Conservation (phyloP, 2,113 vertebrate genomes). For the Megalops atlanticus region DNA sequence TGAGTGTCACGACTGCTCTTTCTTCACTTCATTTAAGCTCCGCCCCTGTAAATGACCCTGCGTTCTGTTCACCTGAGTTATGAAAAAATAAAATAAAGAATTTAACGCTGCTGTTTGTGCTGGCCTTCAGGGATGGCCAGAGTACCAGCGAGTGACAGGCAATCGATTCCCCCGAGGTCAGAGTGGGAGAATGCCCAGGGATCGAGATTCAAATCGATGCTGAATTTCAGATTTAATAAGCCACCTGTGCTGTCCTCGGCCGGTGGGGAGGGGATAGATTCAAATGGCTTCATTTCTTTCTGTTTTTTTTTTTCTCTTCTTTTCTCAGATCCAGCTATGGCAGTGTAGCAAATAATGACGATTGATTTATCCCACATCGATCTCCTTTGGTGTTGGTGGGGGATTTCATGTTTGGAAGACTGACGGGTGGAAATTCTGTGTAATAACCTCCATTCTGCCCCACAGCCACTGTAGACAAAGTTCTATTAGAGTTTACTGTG, state of each 20-base stretch:
- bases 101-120: conserved; percentile 65
- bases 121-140: not conserved
- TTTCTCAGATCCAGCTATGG: conserved; percentile 48
- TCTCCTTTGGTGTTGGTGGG: conserved; percentile 45
- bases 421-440: conserved; percentile 47
- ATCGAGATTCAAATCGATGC: conserved; percentile 60
- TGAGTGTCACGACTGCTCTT: no score
- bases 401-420: conserved; percentile 44
- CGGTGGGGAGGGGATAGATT: conserved; percentile 53
- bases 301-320: conserved; percentile 35
- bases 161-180: conserved; percentile 60
- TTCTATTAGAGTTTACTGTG: no score
- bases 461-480: not conserved
- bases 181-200: conserved; percentile 45
- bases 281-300: conserved; percentile 48
- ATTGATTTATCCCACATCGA: conserved; percentile 51
- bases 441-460: not conserved
- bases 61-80: no score
- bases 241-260: conserved; percentile 61
- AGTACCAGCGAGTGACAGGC: conserved; percentile 46
- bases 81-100: no score
- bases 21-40: no score
- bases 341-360: conserved; percentile 57
- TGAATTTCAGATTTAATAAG: conserved; percentile 70
- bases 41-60: no score